Conservation (phyloP, 2,888 invertebrate genomes). For the Micropterix aruncella region DNA sequence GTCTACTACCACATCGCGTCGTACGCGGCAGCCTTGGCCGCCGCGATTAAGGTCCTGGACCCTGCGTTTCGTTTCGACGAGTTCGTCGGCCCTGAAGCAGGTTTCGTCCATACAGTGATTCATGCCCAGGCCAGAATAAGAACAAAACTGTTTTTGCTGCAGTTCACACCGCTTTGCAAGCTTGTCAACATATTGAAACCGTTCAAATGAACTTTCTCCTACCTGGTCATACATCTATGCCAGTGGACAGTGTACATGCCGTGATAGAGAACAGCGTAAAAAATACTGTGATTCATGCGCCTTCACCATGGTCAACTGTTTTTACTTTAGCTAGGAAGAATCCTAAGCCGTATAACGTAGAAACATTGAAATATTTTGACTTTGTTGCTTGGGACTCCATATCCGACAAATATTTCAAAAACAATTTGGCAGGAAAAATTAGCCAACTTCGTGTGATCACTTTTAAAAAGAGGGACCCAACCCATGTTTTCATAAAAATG, state of each 20-base stretch:
- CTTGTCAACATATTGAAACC: conserved; percentile 11
- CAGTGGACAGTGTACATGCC: conserved; percentile 17
- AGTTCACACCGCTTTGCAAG: conserved; percentile 11
- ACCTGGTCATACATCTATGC: conserved; percentile 19
- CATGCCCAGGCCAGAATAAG: conserved; percentile 16
- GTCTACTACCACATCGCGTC: too few species aligned
- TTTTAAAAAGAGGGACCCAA: too few species aligned
- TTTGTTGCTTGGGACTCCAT: too few species aligned
- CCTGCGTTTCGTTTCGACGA: too few species aligned
- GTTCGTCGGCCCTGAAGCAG: too few species aligned
- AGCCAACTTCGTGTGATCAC: too few species aligned
- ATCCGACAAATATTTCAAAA: too few species aligned
- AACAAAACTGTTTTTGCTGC: conserved; percentile 14
- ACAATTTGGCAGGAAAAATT: too few species aligned
- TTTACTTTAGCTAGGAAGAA: conserved; percentile 12
- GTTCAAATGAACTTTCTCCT: conserved; percentile 14
- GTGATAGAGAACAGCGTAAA: conserved; percentile 14
- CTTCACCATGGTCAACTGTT: conserved; percentile 18
- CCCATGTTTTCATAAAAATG: too few species aligned
- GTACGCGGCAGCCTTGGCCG: too few species aligned
- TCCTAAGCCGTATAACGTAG: conserved; percentile 12
- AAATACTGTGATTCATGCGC: conserved; percentile 15
- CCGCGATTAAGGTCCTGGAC: too few species aligned
- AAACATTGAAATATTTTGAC: too few species aligned
- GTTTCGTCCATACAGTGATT: conserved; percentile 15